Conservation (phyloP, 2,888 invertebrate genomes). For the Saturnia pavonia region DNA sequence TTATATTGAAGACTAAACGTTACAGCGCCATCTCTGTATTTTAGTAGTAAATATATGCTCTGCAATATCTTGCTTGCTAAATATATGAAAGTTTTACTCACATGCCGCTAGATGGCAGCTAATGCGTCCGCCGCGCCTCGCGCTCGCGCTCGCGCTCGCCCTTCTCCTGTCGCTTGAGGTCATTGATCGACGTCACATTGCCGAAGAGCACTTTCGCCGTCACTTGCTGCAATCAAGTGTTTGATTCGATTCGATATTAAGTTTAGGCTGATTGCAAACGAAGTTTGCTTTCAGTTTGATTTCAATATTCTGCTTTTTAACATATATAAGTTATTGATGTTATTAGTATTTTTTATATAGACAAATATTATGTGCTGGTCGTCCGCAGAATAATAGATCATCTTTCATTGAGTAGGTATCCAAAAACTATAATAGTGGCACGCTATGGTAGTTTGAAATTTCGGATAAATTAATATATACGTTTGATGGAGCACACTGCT, state of each 20-base stretch:
- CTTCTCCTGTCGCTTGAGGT: constrained; percentile 87
- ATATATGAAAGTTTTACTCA: constrained; percentile 28
- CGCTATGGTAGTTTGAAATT: no score
- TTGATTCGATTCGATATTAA: constrained; percentile 20
- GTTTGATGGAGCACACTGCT: no score
- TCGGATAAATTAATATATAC: no score
- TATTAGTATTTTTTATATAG: no score
- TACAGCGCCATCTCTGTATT: neutral
- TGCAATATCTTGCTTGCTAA: neutral
- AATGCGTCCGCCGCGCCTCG: constrained; percentile 82
- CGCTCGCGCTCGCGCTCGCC: constrained; percentile 84
- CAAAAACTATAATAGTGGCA: no score
- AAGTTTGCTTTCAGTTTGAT: neutral
- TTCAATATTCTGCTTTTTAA: no score
- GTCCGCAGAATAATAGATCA: no score
- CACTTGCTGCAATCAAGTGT: constrained; percentile 76
- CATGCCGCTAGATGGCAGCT: constrained; percentile 59
- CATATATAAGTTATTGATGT: no score
- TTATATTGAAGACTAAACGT: neutral
- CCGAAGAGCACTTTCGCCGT: constrained; percentile 89
- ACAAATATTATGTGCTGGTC: no score
- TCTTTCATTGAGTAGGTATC: no score
- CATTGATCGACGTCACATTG: constrained; percentile 87
- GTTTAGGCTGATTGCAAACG: constrained; percentile 4
- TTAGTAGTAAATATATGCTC: neutral